phyloP scores from a whole-genome alignment of 2,113 vertebrate genomes.

The Lagopus leucura region DNA sequence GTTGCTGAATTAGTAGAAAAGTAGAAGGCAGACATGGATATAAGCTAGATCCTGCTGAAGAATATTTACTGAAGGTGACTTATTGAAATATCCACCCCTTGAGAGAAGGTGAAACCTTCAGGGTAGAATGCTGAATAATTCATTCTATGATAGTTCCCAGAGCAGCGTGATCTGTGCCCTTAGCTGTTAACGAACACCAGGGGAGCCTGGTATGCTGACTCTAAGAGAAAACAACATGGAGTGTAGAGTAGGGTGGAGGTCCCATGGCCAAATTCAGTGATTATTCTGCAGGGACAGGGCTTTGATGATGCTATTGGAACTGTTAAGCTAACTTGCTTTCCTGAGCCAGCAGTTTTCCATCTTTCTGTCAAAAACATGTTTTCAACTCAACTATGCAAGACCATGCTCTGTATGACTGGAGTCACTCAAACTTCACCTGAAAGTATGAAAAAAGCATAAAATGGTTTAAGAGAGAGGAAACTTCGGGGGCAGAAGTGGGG shows the following conservation, averaged over 20 bases:
- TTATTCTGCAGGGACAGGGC: background rate
- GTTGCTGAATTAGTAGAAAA: slow-evolving; percentile 12
- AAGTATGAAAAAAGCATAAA: background rate
- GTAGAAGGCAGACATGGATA: background rate
- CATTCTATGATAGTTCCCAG: background rate
- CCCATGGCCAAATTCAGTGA: background rate
- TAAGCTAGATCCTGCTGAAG: background rate
- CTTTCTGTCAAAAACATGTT: background rate
- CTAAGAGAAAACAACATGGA: background rate
- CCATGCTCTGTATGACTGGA: background rate
- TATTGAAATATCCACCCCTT: background rate
- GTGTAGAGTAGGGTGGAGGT: background rate
- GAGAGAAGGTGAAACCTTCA: background rate
- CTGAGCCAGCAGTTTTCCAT: background rate
- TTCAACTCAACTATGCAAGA: background rate
- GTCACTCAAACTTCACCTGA: background rate
- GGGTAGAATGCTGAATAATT: background rate
- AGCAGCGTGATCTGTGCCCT: background rate
- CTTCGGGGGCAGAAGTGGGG: background rate
- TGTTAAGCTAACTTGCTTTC: background rate
- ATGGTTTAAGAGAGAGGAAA: background rate
- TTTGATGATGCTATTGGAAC: background rate
- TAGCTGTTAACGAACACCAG: background rate
- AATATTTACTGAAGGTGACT: background rate
- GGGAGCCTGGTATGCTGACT: background rate